Evolutionary conservation across 2,797 vertebrate species (phyloP).

Genomic region (Eurystomus glaucurus): DNA sequence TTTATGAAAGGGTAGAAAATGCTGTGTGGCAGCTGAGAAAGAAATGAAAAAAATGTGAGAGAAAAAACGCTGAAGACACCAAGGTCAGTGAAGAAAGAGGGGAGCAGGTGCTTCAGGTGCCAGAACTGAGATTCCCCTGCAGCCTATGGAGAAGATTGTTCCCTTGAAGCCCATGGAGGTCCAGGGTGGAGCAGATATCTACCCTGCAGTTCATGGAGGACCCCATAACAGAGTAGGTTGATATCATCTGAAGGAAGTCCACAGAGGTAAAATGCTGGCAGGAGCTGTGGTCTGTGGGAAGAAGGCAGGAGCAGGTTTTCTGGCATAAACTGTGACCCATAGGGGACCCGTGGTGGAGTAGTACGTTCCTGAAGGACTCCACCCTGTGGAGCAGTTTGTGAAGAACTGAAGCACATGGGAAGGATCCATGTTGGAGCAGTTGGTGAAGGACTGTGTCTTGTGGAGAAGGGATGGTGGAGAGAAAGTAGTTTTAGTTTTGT

Average conservation of each 20-base stretch:
- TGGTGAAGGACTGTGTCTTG: rapidly evolving
- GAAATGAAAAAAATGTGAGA: background rate
- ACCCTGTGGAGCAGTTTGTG: background rate
- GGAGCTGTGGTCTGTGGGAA: background rate
- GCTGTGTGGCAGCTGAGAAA: background rate
- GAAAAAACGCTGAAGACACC: background rate
- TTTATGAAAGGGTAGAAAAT: background rate
- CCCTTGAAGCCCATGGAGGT: background rate
- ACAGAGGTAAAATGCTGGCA: background rate
- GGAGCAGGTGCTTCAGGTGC: background rate
- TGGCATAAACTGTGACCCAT: background rate
- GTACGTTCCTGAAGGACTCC: background rate
- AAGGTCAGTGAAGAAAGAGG: background rate
- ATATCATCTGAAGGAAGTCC: background rate
- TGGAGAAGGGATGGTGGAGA: background rate
- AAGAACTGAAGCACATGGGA: rapidly evolving
- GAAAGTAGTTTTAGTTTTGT: background rate
- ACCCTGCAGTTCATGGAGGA: background rate
- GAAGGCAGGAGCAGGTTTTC: background rate
- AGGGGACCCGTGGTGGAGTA: rapidly evolving
- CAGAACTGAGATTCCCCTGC: background rate
- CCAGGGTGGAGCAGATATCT: background rate
- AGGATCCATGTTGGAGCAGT: background rate
- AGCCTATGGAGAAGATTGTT: background rate
- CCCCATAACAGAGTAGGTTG: background rate